Evolutionary conservation across 2,113 vertebrate genomes (phyloP).

Genomic region (Cyprinodon tularosa): DNA sequence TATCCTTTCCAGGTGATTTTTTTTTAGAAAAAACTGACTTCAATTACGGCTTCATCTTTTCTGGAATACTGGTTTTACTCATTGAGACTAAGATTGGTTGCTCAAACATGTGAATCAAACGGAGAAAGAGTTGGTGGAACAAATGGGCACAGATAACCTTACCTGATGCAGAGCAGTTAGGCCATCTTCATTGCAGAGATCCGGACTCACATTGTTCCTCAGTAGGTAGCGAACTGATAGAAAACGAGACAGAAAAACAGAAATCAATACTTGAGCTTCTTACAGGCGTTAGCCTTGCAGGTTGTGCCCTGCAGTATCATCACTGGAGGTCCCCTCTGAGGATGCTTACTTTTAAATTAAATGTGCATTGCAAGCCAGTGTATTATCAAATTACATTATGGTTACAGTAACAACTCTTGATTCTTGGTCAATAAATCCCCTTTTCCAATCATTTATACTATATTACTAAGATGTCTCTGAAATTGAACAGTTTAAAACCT

Average conservation of each 20-base stretch:
- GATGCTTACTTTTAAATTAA: too few relatives aligned
- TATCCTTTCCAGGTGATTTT: too few relatives aligned
- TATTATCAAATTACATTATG: too few relatives aligned
- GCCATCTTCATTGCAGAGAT: constrained; percentile 96
- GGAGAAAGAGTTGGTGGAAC: neutral
- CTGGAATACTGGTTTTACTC: too few relatives aligned
- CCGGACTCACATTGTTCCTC: constrained; percentile 92
- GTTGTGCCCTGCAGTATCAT: constrained; percentile 26
- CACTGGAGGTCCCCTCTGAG: too few relatives aligned
- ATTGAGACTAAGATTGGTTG: neutral
- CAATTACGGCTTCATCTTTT: too few relatives aligned
- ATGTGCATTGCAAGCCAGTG: too few relatives aligned
- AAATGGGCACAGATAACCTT: constrained; percentile 43
- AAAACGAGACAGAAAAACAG: constrained; percentile 48
- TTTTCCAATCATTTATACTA: constrained; percentile 36
- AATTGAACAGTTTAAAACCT: too few relatives aligned
- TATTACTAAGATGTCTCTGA: constrained; percentile 14
- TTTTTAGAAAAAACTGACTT: too few relatives aligned
- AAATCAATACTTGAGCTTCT: neutral
- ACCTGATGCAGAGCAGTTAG: constrained; percentile 98
- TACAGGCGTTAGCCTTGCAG: constrained; percentile 16
- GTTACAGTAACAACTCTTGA: too few relatives aligned
- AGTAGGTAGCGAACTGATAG: constrained; percentile 91
- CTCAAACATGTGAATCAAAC: neutral
- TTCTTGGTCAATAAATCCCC: constrained; percentile 24